These are phyloP conservation scores for Choreutis nemorana DNA, from an alignment of 2,888 invertebrate genomes.

Conservation along the genomic window DNA sequence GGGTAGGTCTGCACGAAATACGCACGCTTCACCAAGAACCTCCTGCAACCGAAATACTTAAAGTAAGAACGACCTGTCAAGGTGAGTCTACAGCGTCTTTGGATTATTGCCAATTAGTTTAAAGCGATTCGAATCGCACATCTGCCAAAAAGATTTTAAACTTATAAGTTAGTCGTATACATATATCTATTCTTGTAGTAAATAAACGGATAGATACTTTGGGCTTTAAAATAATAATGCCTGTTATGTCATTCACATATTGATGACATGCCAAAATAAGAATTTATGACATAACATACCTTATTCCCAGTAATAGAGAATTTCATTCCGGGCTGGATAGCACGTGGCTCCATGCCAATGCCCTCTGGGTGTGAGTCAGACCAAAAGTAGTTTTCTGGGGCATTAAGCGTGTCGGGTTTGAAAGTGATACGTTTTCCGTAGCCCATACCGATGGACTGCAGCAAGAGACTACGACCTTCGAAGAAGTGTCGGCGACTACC, in stretches of 20 bases:
- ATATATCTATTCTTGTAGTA: no score
- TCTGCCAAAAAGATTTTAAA: conserved; percentile 7
- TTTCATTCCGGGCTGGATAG: conserved; percentile 72
- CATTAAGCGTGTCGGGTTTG: conserved; percentile 67
- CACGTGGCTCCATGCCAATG: conserved; percentile 72
- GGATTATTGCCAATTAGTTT: background rate
- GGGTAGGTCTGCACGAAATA: conserved; percentile 73
- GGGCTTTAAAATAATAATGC: no score
- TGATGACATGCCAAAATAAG: background rate
- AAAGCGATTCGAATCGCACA: background rate
- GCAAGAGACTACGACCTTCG: conserved; percentile 67
- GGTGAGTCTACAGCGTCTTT: no score
- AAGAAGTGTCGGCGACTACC: conserved; percentile 71
- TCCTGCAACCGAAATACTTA: conserved; percentile 30
- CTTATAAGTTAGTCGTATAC: conserved; percentile 26
- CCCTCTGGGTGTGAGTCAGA: conserved; percentile 80
- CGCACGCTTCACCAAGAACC: conserved; percentile 70
- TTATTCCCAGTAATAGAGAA: conserved; percentile 70
- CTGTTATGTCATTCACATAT: no score
- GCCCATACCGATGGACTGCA: conserved; percentile 75
- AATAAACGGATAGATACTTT: no score
- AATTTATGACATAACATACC: conserved; percentile 27
- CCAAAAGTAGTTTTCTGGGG: conserved; percentile 77
- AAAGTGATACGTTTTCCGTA: conserved; percentile 81
- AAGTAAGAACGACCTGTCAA: no score